Base-by-base conservation (phyloP, 2,888 invertebrate genomes). In the Sialis fuliginosa region DNA sequence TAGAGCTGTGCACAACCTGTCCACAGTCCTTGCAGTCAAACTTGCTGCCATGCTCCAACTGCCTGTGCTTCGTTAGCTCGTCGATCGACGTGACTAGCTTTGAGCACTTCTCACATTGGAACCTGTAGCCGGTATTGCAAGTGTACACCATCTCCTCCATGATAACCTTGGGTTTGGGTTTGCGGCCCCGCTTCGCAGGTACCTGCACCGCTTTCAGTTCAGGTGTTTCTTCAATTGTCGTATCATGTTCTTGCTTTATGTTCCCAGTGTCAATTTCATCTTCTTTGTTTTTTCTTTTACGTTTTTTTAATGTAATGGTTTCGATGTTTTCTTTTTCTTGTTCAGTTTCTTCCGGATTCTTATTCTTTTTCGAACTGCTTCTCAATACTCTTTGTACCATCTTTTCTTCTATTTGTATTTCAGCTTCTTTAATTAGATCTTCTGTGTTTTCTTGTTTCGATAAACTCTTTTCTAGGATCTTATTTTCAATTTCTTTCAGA, bases 11-110 rank as follows among this genome's bases (percentile, higher is more conserved):
- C 9, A 65, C 57, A 33, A 64, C 58, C 56, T 65, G 63, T 37
- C 62, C 62, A 53, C 66, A 66, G 53, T 64, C 65, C 46, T 65
- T 64, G 46, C 66, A 66, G 43, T 58, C 60, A 51, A 60, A 65
- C 51, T 58, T 65, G 42, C 63, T 59, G 8, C 63, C 62, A 54
- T 66, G 66, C 45, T 64, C 62, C 41, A 56, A 58, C 42, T 63
- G 59, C 8, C 64, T 55, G 48, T 66, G 66, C 6, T 48, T 46
- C 48, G 65, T 64, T 48, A 66, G 52, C 43, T 61, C 60, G 4
- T 52, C 48, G 22, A 65, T 57, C 31, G 54, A 57, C 47, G 58
- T 56, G 49, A 61, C 64, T 12, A 62, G 58, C 42, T 59, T 55
- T 5, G 58, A 52, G 50, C 66, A 66, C 6, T 63, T 52, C 52